These are phyloP conservation scores for Sesia bembeciformis DNA, from an alignment of 2,888 invertebrate genomes.

Conservation along the genomic window DNA sequence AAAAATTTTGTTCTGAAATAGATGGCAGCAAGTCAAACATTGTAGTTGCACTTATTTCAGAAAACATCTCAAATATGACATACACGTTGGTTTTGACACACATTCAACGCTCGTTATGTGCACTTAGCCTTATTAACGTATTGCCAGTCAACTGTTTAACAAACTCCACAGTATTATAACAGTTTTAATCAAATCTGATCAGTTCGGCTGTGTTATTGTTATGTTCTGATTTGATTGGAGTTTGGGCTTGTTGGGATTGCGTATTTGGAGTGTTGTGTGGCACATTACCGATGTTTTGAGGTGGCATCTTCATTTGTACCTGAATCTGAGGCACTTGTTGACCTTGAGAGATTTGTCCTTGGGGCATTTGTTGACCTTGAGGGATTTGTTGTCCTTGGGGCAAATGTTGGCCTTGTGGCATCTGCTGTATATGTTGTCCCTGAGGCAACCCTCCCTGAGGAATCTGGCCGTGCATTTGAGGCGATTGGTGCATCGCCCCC, in stretches of 20 bases:
- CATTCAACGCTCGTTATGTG: not conserved
- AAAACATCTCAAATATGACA: no score
- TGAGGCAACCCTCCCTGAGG: constrained; percentile 14
- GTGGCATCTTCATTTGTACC: constrained; percentile 27
- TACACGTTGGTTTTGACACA: no score
- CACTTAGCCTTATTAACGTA: not conserved
- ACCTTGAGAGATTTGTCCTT: constrained; percentile 13
- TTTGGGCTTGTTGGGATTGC: constrained; percentile 32
- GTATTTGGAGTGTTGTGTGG: constrained; percentile 14
- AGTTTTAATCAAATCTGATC: constrained; percentile 84
- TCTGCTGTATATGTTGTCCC: constrained; percentile 16
- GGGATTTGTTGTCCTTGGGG: constrained; percentile 25
- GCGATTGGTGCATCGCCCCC: constrained; percentile 1
- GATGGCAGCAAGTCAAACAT: no score
- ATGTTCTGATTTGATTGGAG: constrained; percentile 49
- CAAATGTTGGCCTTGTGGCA: constrained; percentile 17
- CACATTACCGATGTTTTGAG: constrained; percentile 23
- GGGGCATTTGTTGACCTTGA: constrained; percentile 15
- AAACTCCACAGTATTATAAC: not conserved
- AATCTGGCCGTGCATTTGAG: constrained; percentile 6
- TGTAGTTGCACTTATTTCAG: no score
- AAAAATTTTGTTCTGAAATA: no score
- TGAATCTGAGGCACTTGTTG: constrained; percentile 8
- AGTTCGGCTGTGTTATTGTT: constrained; percentile 81
- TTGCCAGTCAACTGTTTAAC: not conserved